phyloP scores from a whole-genome alignment of 1,140 invertebrate genomes.

The Cotesia typhae region DNA sequence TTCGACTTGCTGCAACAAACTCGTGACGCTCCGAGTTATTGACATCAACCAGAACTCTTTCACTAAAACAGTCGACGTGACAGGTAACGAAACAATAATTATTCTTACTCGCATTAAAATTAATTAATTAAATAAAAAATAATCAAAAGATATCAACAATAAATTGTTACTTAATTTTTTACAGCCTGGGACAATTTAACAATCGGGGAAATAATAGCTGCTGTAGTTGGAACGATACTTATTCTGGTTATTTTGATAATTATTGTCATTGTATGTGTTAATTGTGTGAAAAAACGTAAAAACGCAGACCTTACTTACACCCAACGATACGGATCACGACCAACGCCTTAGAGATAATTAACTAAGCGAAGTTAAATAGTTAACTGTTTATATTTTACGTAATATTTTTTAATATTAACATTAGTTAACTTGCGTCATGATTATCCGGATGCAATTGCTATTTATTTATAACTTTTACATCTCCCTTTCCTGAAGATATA shows the following conservation, averaged over 20 bases:
- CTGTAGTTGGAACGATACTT: slow-evolving; percentile 59
- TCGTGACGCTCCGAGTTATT: slow-evolving; percentile 68
- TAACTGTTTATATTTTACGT: slow-evolving; percentile 21
- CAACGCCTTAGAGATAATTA: slow-evolving; percentile 49
- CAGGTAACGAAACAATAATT: slow-evolving; percentile 24
- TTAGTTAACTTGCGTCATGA: too few species aligned
- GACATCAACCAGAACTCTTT: slow-evolving; percentile 70
- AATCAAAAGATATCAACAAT: neutral
- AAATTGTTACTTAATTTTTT: slow-evolving; percentile 44
- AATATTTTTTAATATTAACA: too few species aligned
- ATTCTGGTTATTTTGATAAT: slow-evolving; percentile 57
- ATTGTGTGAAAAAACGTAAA: slow-evolving; percentile 52
- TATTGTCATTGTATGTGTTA: slow-evolving; percentile 53
- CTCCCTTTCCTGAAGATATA: too few species aligned
- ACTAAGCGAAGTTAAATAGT: slow-evolving; percentile 49
- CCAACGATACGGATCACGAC: slow-evolving; percentile 59
- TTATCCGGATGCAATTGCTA: too few species aligned
- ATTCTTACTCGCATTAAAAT: too few species aligned
- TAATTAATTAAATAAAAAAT: too few species aligned
- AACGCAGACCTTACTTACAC: slow-evolving; percentile 60
- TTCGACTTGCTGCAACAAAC: slow-evolving; percentile 70
- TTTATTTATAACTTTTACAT: too few species aligned
- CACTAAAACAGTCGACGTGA: slow-evolving; percentile 69
- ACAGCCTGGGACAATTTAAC: slow-evolving; percentile 57
- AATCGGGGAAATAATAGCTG: slow-evolving; percentile 62